phyloP scores from a whole-genome alignment of 2,797 vertebrate genomes.

The Phoeniculus purpureus region DNA sequence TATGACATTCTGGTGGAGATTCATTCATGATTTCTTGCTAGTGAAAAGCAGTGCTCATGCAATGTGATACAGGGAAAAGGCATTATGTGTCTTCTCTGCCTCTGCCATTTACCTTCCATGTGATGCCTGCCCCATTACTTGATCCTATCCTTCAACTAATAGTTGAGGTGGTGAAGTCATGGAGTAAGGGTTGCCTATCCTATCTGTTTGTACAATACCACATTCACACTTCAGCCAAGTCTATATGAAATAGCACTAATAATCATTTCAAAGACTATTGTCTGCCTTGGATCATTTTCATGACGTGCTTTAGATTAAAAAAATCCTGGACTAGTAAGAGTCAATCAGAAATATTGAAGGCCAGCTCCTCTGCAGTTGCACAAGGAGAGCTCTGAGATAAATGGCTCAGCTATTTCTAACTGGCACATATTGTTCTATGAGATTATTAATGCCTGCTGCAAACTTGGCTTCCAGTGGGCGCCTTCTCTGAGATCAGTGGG shows the following conservation, averaged over 20 bases:
- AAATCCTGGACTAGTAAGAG: background rate
- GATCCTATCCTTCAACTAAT: background rate
- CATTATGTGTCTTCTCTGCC: background rate
- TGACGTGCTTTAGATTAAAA: background rate
- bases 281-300: background rate
- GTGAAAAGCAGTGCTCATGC: background rate
- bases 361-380: constrained; percentile 16
- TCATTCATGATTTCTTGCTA: background rate
- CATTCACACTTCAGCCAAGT: background rate
- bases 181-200: background rate
- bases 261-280: background rate
- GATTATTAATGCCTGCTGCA: constrained; percentile 66
- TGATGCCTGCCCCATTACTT: background rate
- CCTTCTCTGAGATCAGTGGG: constrained; percentile 60
- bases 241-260: background rate
- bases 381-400: constrained; percentile 49
- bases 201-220: background rate
- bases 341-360: background rate
- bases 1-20: background rate
- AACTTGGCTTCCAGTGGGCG: constrained; percentile 61
- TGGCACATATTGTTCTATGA: constrained; percentile 58
- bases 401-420: constrained; percentile 60
- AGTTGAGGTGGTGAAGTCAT: background rate
- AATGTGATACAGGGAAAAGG: background rate
- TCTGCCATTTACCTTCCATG: background rate